phyloP scores from a whole-genome alignment of 2,113 vertebrate species.

The Oxyura jamaicensis region DNA sequence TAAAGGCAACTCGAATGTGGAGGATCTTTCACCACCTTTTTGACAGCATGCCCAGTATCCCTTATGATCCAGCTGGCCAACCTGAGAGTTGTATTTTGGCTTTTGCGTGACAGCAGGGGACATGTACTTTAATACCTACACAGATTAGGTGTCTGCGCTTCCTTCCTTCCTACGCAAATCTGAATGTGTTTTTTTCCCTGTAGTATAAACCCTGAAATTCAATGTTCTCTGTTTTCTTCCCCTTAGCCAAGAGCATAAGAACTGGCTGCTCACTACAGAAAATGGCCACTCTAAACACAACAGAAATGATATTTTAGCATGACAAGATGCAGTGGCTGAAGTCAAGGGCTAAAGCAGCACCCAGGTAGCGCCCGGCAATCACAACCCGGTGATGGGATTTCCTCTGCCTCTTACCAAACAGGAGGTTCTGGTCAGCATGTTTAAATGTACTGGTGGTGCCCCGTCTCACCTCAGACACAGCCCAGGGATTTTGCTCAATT shows the following conservation, averaged over 20 bases:
- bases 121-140: not conserved
- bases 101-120: not conserved
- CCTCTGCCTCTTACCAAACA: not conserved
- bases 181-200: not conserved
- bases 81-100: not conserved
- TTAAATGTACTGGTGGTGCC: not conserved
- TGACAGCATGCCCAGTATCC: not conserved
- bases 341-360: not conserved
- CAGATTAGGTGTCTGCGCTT: not conserved
- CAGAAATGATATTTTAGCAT: not conserved
- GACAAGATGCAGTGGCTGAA: not conserved
- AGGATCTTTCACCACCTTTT: not conserved
- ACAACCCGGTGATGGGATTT: not conserved
- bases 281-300: slow-evolving; percentile 14
- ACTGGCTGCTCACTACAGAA: slow-evolving; percentile 6
- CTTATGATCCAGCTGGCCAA: not conserved
- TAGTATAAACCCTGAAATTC: not conserved
- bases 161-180: not conserved
- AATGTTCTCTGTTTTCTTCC: not conserved
- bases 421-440: not conserved
- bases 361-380: not conserved
- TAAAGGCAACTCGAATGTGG: not conserved
- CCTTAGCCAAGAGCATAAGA: not conserved
- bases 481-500: slow-evolving; percentile 7
- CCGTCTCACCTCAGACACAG: not conserved